A percentile compares a stretch with the other conserved stretches of the same genome.
Evolutionary conservation across 2,797 vertebrate species (phyloP).

Genomic region (Onychomys torridus): DNA sequence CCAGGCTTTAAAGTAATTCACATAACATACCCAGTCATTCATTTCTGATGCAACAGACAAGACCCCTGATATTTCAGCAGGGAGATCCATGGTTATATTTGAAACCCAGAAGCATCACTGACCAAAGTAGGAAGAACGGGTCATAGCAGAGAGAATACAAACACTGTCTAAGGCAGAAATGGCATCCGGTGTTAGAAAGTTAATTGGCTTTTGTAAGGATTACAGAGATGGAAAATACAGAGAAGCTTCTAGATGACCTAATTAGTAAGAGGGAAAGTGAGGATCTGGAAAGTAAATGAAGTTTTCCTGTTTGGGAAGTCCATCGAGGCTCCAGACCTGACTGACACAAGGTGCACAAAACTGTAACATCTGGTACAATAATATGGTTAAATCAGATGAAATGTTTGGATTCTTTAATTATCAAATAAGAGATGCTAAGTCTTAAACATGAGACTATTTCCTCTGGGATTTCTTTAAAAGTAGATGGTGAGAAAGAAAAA

Average conservation of each 20-base stretch:
- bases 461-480: conserved; percentile 41
- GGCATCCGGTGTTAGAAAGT: background rate
- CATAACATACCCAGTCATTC: background rate
- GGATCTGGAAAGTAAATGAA: background rate
- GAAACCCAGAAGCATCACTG: background rate
- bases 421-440: conserved; percentile 22
- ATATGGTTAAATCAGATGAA: background rate
- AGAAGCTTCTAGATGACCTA: background rate
- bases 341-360: conserved; percentile 7
- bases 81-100: background rate
- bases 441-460: conserved; percentile 30
- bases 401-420: conserved; percentile 28
- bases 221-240: background rate
- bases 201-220: background rate
- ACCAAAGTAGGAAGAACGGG: background rate
- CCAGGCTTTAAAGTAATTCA: background rate
- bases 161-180: background rate
- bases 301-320: background rate
- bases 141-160: background rate
- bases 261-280: background rate
- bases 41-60: background rate
- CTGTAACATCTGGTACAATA: background rate
- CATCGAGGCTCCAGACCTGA: background rate
- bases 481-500: conserved; percentile 30
- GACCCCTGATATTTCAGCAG: background rate